phyloP scores from a whole-genome alignment of 2,888 invertebrate genomes.

The Hermaeophaga mercurialis region DNA sequence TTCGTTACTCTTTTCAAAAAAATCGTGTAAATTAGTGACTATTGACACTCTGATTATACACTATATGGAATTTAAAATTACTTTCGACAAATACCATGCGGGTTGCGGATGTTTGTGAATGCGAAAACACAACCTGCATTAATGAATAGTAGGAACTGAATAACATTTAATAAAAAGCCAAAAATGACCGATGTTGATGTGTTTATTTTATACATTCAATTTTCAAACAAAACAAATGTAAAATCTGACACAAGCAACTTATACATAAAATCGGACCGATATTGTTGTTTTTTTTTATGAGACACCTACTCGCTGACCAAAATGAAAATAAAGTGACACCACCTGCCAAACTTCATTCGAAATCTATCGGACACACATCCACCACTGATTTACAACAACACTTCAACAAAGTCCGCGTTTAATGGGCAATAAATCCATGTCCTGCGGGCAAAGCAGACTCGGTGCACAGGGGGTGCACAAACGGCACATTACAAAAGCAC shows the following conservation, averaged over 20 bases:
- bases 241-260: no score
- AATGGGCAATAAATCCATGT: background rate
- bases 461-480: background rate
- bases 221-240: no score
- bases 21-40: background rate
- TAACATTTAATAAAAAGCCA: no score
- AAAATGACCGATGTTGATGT: no score
- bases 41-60: background rate
- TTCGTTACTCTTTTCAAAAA: no score
- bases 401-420: background rate
- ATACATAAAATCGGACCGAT: no score
- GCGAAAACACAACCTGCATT: background rate
- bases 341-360: background rate
- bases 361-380: background rate
- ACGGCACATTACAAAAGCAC: background rate
- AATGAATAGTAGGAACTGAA: no score
- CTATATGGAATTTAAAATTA: background rate
- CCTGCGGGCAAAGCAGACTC: background rate
- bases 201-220: no score
- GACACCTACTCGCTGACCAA: no score
- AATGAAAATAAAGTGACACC: background rate
- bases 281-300: no score
- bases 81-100: background rate
- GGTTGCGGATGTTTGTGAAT: background rate
- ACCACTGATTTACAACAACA: background rate